Evolutionary conservation across 2,888 invertebrate genomes (phyloP), one percentile per base, ranked within the genome.

Genomic region (Stenoptilia bipunctidactyla): DNA sequence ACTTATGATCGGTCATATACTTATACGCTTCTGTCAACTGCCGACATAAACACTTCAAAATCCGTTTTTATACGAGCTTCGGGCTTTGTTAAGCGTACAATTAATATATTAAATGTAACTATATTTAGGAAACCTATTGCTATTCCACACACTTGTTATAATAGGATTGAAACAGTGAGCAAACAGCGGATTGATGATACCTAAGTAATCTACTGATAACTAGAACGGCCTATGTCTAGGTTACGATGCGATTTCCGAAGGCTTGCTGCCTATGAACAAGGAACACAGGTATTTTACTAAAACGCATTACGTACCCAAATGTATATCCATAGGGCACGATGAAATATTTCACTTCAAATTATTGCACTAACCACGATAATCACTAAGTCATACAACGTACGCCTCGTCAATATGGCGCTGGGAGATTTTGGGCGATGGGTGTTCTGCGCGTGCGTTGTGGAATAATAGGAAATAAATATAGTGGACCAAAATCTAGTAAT

Each of bases 81-180:
- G 74, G 82, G 75, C 82, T 80, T 82, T 77, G 83, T 75, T 71
- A 79, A 85, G 79, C 84, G 82, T 82, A 84, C 85, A 76, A 80
- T 79, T 87, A 89, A 90, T 90, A 89, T 86, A 85, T 87, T 90
- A 90, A 90, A 85, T 85, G 85, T 90, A 90, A 90, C 88, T 87
- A 89, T 90, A 90, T 90, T 90, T 87, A 83, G 86, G 90, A 90
- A 90, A 89, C 89, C 89, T 85, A 85, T 85, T 83, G 77, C 83
- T 83, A 80, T 74, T 80, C 68, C 69, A 77, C 79, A 85, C 87
- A 87, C 87, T 86, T 87, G 82, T 85, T 86, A 82, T 87, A 88
- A 88, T 86, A 85, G 86, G 87, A 88, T 88, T 88, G 87, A 86
- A 87, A 80, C 72, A 74, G 75, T 85, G 84, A 85, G 83, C 83